Conservation (phyloP, 2,113 vertebrate genomes). For the Pseudorhombus dupliciocellatus region DNA sequence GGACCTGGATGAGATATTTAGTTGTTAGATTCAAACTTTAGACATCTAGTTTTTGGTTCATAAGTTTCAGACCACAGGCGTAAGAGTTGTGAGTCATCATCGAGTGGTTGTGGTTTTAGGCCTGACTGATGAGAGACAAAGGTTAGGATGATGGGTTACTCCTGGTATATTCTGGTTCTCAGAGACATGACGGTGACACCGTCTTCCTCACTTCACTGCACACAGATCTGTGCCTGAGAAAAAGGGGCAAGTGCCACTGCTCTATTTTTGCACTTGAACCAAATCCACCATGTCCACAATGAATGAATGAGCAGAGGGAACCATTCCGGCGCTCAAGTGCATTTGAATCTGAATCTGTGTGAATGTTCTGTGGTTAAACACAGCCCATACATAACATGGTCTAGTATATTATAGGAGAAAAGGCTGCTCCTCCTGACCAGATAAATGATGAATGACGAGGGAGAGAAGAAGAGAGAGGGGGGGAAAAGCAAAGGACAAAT, state of each 20-base stretch:
- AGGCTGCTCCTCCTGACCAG: constrained; percentile 5
- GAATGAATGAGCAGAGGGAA: constrained; percentile 22
- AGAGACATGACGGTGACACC: not conserved
- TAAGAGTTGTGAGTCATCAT: not conserved
- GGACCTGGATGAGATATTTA: not conserved
- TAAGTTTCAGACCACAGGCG: not conserved
- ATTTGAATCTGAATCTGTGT: constrained; percentile 20
- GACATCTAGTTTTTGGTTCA: too few relatives aligned
- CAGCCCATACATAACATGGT: constrained; percentile 32
- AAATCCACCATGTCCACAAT: not conserved
- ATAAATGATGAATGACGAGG: constrained; percentile 28
- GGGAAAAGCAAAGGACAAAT: constrained; percentile 32
- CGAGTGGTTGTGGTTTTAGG: not conserved
- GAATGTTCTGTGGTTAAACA: constrained; percentile 32
- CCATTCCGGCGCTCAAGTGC: not conserved
- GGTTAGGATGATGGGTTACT: not conserved
- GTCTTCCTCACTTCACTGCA: constrained; percentile 20
- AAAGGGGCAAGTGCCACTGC: constrained; percentile 15
- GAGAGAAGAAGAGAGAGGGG: constrained; percentile 8
- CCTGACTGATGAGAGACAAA: not conserved
- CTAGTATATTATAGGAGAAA: constrained; percentile 15
- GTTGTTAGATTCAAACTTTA: not conserved
- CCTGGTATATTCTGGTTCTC: not conserved
- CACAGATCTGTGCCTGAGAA: constrained; percentile 30
- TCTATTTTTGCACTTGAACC: constrained; percentile 26